Percentiles rank a stretch among this genome's conserved stretches.
Evolutionary conservation across 2,113 vertebrate genomes (phyloP).

Genomic region (Elanoides forficatus): DNA sequence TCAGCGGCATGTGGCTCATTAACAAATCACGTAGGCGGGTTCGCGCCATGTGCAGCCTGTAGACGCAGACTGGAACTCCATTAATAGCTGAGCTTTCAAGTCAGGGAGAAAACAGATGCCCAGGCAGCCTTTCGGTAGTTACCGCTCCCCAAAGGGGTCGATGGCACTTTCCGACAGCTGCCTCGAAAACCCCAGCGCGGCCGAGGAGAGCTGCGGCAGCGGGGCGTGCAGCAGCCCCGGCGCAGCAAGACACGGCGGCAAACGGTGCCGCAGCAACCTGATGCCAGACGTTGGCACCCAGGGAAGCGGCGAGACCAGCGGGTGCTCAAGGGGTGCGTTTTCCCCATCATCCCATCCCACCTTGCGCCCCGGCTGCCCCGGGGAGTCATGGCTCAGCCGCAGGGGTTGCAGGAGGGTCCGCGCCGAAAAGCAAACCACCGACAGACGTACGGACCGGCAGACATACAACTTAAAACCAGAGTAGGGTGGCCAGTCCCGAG

Average conservation of each 20-base stretch:
- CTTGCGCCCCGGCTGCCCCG: not conserved
- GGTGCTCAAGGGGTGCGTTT: fast-evolving
- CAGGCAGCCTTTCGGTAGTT: too few species aligned
- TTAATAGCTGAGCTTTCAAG: not conserved
- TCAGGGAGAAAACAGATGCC: not conserved
- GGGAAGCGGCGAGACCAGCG: not conserved
- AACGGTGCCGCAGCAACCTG: fast-evolving
- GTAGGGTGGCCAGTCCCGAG: not conserved
- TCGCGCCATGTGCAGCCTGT: not conserved
- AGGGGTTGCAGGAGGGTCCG: not conserved
- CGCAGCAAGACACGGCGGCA: fast-evolving
- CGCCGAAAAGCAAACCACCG: not conserved
- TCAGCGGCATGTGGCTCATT: not conserved
- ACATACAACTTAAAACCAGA: not conserved
- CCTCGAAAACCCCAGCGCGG: not conserved
- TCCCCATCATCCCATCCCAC: not conserved
- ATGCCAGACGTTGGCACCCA: not conserved
- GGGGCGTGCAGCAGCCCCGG: fast-evolving
- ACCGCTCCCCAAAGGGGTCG: not conserved
- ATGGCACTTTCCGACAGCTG: not conserved
- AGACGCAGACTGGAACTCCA: not conserved
- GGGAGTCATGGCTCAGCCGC: fast-evolving
- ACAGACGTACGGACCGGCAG: fast-evolving
- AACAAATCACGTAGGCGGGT: not conserved
- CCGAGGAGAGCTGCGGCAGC: fast-evolving